Evolutionary conservation across 2,888 invertebrate species (phyloP), one percentile per base, ranked within the genome.

Genomic region (Sarcophaga subvicina): DNA sequence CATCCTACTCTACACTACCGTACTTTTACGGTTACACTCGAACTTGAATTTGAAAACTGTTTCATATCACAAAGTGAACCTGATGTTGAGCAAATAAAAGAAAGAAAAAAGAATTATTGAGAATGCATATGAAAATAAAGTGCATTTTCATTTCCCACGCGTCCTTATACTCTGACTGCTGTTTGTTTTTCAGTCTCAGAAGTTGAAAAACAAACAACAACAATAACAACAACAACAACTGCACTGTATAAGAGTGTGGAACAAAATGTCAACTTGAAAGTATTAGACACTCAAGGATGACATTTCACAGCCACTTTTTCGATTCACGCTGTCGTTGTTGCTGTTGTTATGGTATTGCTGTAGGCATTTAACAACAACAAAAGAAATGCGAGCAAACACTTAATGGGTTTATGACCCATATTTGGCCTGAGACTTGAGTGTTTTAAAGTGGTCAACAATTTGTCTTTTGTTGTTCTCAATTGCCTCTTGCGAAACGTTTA

Each of bases 281-380:
- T 70, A 70, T 75, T 70, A 75, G 70, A 76, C 64, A 66, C 25
- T 71, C 75, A 84, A 75, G 47, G 79, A 27, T 83, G 69, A 71
- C 14, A 80, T 70, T 70, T 70, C 45, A 64, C 60, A 60, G 79
- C 17, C 79, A 73, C 12, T 69, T 77, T 69, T 77, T 37, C 45
- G 49, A 37, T 69, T 59, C 4, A 17, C 17, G 54, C 54, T 54
- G 54, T 66, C 45, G 45, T 67, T 67, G 59, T 67, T 77, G 25
- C 25, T 14, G 59, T 54, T 54, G 54, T 54, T 54, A 14, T 54
- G 0, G 54, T 14, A 54, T 54, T 54, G 4, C 54, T 54, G 37
- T 37, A 47, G 45, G 49, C 49, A 11, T 62, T n/a, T 62, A 17
- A 17, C 17, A 62, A 20, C 10, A 62, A 20, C 8, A 62, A 64